A percentile compares a stretch with the other conserved stretches of the same genome.
phyloP scores from a whole-genome alignment of 2,888 invertebrate species.

The Neoaliturus tenellus region DNA sequence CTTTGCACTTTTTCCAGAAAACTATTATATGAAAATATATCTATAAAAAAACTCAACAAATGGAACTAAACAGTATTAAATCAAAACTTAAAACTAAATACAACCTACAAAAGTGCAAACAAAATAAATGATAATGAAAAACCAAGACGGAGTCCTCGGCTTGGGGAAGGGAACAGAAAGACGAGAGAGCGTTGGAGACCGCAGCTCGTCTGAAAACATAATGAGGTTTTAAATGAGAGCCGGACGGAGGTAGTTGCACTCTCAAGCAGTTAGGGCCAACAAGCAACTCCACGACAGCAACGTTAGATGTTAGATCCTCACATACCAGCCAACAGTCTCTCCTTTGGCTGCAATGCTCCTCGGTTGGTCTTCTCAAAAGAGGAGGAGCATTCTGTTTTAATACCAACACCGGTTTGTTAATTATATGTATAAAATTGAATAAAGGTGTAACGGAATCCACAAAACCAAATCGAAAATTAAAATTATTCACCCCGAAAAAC shows the following conservation, averaged over 20 bases:
- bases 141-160: conserved; percentile 22
- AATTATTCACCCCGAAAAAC: too few species aligned
- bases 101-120: background rate
- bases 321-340: background rate
- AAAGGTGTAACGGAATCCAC: too few species aligned
- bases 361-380: background rate
- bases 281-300: background rate
- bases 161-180: conserved; percentile 34
- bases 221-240: background rate
- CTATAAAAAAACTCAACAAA: background rate
- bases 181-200: conserved; percentile 20
- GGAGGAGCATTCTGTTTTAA: background rate
- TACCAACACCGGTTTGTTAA: background rate
- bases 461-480: too few species aligned
- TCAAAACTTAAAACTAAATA: background rate
- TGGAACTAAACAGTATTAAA: background rate
- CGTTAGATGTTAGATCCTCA: too few species aligned
- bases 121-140: conserved; percentile 34
- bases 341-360: background rate
- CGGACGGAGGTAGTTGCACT: background rate
- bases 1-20: background rate
- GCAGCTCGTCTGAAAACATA: conserved; percentile 39
- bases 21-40: background rate
- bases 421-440: too few species aligned
- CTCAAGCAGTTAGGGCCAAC: conserved; percentile 24